Conservation (phyloP, 2,888 invertebrate genomes). For the Sphaerophoria rueppellii region DNA sequence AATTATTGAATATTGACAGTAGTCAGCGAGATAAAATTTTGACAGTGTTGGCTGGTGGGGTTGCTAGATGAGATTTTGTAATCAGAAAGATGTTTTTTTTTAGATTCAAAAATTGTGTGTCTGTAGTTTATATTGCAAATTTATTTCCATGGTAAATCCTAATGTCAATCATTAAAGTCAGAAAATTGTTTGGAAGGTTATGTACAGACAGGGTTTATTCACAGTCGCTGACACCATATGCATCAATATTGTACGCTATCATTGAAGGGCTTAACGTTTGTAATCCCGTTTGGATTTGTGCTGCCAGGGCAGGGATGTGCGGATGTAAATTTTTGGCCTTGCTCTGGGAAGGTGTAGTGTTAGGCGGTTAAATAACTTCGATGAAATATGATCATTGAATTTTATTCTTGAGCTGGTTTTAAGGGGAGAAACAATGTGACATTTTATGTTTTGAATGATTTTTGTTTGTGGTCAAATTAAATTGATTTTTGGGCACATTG, state of each 20-base stretch:
- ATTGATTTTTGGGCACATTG: neutral
- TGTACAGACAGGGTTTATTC: neutral
- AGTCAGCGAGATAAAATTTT: constrained; percentile 30
- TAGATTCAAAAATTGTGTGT: constrained; percentile 24
- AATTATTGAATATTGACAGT: constrained; percentile 74
- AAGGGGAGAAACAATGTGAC: constrained; percentile 35
- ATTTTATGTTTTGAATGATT: constrained; percentile 54
- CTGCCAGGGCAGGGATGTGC: constrained; percentile 31
- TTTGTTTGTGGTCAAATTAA: constrained; percentile 25
- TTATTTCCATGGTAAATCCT: constrained; percentile 72
- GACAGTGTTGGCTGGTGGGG: constrained; percentile 36
- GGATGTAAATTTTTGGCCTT: constrained; percentile 39
- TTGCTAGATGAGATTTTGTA: constrained; percentile 58
- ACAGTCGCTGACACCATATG: constrained; percentile 21
- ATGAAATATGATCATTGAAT: constrained; percentile 64
- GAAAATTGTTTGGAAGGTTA: constrained; percentile 42
- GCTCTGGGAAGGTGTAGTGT: constrained; percentile 20
- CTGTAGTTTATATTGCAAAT: constrained; percentile 69
- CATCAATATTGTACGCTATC: constrained; percentile 31
- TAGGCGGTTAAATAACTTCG: constrained; percentile 60
- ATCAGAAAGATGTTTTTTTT: neutral
- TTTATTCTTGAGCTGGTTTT: neutral
- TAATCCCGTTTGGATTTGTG: constrained; percentile 70
- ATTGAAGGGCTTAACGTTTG: constrained; percentile 67
- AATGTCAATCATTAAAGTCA: constrained; percentile 74